Percentiles rank a stretch among this genome's conserved stretches.
These are phyloP conservation scores for Cinclus cinclus DNA, from an alignment of 2,113 vertebrate species.

Conservation along the genomic window DNA sequence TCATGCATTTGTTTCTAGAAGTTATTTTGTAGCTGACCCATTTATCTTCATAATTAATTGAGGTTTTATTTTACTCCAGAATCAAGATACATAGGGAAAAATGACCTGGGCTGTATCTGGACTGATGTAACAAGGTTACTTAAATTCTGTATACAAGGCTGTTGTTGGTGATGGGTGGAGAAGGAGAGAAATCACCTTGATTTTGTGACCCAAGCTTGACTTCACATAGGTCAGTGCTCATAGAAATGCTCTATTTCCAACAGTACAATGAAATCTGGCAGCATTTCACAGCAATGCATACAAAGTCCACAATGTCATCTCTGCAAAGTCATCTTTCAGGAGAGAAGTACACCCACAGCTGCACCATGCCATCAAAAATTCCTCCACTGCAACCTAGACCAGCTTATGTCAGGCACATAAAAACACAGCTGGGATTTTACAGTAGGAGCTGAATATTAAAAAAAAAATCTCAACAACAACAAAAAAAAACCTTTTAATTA, in stretches of 20 bases:
- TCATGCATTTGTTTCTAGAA: neutral
- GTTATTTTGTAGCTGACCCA: neutral
- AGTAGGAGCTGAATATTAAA: neutral
- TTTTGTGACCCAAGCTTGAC: neutral
- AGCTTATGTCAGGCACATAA: neutral
- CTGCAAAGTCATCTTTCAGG: slow-evolving; percentile 16
- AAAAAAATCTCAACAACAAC: neutral
- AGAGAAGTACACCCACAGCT: neutral
- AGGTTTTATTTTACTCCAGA: neutral
- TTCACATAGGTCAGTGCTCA: neutral
- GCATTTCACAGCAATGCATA: neutral
- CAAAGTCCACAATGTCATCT: neutral
- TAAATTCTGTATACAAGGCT: neutral
- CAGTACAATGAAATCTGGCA: neutral
- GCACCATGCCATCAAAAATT: neutral
- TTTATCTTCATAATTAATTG: slow-evolving; percentile 13
- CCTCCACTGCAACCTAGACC: neutral
- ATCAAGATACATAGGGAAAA: neutral
- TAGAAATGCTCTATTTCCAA: neutral
- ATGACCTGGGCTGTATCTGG: neutral
- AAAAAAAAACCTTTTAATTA: neutral
- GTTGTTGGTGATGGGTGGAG: neutral
- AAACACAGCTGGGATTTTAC: neutral
- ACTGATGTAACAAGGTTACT: neutral
- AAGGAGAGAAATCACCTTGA: neutral